Percentiles rank a stretch among this genome's conserved stretches.
phyloP scores from a whole-genome alignment of 2,888 invertebrate genomes.

The Itoplectis maculator region DNA sequence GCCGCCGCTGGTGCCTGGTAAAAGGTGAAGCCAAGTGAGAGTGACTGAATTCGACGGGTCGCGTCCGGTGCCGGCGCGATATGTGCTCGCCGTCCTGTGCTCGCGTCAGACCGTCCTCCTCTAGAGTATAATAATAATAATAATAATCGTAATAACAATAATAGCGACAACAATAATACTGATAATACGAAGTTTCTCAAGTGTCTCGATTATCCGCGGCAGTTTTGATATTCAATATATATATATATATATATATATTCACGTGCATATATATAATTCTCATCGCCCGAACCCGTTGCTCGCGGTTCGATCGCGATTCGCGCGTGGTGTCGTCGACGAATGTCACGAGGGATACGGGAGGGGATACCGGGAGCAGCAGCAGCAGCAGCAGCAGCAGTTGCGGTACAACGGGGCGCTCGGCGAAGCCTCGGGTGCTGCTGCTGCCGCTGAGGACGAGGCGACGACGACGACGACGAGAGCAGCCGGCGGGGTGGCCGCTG shows the following conservation, averaged over 20 bases:
- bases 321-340: not conserved
- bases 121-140: slow-evolving; percentile 15
- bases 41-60: slow-evolving; percentile 59
- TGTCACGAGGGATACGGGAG: slow-evolving; percentile 35
- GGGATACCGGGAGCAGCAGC: slow-evolving; percentile 14
- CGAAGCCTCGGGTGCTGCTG: slow-evolving; percentile 65
- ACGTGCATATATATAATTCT: too few relatives aligned
- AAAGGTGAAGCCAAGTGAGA: slow-evolving; percentile 63
- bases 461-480: too few relatives aligned
- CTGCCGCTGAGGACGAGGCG: too few relatives aligned
- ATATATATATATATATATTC: slow-evolving; percentile 7
- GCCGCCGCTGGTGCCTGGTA: slow-evolving; percentile 48
- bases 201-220: slow-evolving; percentile 1
- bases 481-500: slow-evolving; percentile 48
- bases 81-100: slow-evolving; percentile 6
- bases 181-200: slow-evolving; percentile 1
- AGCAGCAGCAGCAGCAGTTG: too few relatives aligned
- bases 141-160: not conserved
- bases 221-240: not conserved
- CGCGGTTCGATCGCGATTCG: not conserved
- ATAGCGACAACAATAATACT: not conserved
- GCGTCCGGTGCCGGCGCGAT: slow-evolving; percentile 36
- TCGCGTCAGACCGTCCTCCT: not conserved
- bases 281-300: too few relatives aligned
- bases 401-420: slow-evolving; percentile 60